Evolutionary conservation across 1,140 invertebrate species (phyloP), one percentile per base, ranked within the genome.

Genomic region (Camponotus floridanus): DNA sequence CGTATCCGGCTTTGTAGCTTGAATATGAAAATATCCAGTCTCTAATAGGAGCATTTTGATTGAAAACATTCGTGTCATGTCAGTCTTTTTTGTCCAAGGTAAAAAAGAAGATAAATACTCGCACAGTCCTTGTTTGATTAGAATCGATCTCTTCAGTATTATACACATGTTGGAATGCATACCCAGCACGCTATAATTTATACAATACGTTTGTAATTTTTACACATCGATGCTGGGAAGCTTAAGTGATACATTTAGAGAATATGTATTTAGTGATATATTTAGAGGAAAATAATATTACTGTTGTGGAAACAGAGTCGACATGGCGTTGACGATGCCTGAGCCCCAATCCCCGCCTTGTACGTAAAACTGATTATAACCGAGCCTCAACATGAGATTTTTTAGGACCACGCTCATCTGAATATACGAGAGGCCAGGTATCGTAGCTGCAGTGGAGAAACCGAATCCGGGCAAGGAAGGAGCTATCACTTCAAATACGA

Each of bases 291-390:
- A 5, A 64, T 48, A 33, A 71, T 57, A 64, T 81, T 81, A 94
- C 94, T 90, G 96, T 33, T 98, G 95, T 0, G 97, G 97, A 91
- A 96, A 98, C 0, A 98, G 79, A 0, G 33, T 26, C 8, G 97
- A 96, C 92, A 98, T 94, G 76, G 93, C 90, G 0, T 94, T 89
- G 0, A 95, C 96, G 51, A 98, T 96, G 0, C 96, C 15, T 1
- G 96, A 92, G 1, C 98, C 98, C 97, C 97, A 98, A 91, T 99
- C 98, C 9, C 98, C 98, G 4, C 98, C 98, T 94, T 99, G 98
- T 0, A 97, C 94, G 83, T 98, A 97, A 93, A 96, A 99, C 91
- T 97, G 96, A 3, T 97, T 91, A 91, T 96, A 96, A 0, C 97
- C 97, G 0, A 99, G 94, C 64, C 97, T 95, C 3, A 95, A 90